These are phyloP conservation scores for Acromyrmex charruanus DNA, from an alignment of 1,140 invertebrate genomes.

Conservation along the genomic window DNA sequence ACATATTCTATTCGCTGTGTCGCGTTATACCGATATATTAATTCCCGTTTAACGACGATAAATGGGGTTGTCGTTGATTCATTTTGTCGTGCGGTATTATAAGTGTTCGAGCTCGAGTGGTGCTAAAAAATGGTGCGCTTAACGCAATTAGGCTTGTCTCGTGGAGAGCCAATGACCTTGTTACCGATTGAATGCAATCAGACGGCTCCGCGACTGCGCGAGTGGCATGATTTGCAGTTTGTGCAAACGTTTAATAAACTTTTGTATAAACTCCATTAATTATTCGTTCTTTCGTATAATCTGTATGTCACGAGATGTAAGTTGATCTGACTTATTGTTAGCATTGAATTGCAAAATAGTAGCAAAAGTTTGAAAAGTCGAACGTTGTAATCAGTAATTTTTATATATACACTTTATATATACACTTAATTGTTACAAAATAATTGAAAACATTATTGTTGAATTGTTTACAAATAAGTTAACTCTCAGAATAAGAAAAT, in stretches of 20 bases:
- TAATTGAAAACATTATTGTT: neutral
- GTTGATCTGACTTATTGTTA: neutral
- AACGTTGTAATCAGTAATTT: neutral
- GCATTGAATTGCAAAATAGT: neutral
- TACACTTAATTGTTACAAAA: neutral
- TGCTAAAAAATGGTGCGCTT: slow-evolving; percentile 12
- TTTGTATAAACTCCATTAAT: slow-evolving; percentile 41
- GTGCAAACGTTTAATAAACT: slow-evolving; percentile 48
- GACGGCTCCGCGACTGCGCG: slow-evolving; percentile 22
- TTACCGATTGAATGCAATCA: slow-evolving; percentile 53
- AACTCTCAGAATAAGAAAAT: neutral
- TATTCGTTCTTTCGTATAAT: slow-evolving; percentile 8
- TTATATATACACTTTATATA: neutral
- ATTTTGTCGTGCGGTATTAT: neutral
- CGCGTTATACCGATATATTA: slow-evolving; percentile 30
- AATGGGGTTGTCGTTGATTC: slow-evolving; percentile 29
- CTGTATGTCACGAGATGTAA: neutral
- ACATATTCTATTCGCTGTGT: neutral
- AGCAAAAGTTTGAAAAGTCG: neutral
- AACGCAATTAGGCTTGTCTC: slow-evolving; percentile 54
- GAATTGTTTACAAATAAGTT: neutral
- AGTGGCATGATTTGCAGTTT: slow-evolving; percentile 55
- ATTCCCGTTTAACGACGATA: slow-evolving; percentile 22
- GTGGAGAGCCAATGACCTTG: slow-evolving; percentile 58
- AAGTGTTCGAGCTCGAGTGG: neutral